These are phyloP conservation scores for Bradypus variegatus DNA, from an alignment of 2,797 vertebrate species.

Conservation along the genomic window DNA sequence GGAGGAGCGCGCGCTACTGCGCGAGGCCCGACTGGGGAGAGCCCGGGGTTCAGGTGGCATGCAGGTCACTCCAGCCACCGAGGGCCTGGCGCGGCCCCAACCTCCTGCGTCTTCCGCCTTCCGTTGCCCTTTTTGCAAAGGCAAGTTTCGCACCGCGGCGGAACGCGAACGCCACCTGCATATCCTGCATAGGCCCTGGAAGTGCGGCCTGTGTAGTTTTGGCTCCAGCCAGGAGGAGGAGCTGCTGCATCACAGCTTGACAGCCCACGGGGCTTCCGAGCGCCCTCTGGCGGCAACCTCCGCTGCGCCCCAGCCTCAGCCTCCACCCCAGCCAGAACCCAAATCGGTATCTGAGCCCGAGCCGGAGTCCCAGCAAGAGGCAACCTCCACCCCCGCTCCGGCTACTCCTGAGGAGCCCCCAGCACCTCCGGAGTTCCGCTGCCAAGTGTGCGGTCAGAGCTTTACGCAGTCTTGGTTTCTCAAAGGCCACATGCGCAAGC, in stretches of 20 bases:
- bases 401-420: constrained; percentile 67
- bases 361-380: constrained; percentile 65
- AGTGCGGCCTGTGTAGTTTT: constrained; percentile 89
- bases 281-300: constrained; percentile 62
- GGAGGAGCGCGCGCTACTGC: constrained; percentile 75
- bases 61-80: constrained; percentile 57
- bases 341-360: constrained; percentile 41
- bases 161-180: constrained; percentile 89
- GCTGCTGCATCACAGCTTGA: constrained; percentile 84
- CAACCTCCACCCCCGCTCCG: constrained; percentile 69
- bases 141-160: constrained; percentile 89
- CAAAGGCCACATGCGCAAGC: constrained; percentile 95
- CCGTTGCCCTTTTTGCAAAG: constrained; percentile 91
- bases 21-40: constrained; percentile 65
- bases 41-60: constrained; percentile 41
- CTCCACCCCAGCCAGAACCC: constrained; percentile 47
- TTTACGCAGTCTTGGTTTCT: constrained; percentile 96
- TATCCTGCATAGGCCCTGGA: constrained; percentile 92
- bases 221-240: constrained; percentile 88
- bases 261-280: constrained; percentile 78
- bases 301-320: constrained; percentile 53
- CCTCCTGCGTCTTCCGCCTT: constrained; percentile 72
- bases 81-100: constrained; percentile 53
- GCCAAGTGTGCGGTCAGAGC: constrained; percentile 89
- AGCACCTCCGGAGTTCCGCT: constrained; percentile 79